These are phyloP conservation scores for Gibbula magus DNA, from an alignment of 2,888 invertebrate species.

Conservation along the genomic window DNA sequence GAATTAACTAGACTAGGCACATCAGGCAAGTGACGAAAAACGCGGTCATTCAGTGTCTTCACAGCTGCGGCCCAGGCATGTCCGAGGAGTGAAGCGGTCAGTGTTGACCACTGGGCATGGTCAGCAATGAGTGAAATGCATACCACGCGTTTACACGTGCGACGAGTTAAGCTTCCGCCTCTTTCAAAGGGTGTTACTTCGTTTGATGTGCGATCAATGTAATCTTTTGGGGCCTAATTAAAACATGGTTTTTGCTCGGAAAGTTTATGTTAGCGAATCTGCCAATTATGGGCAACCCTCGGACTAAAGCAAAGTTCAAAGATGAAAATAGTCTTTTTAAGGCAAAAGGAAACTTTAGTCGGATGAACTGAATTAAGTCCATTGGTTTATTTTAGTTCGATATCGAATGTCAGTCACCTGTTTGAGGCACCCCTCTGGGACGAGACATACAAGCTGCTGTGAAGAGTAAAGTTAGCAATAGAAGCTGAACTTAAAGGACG, in stretches of 20 bases:
- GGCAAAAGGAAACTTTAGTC: no score
- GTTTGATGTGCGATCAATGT: background rate
- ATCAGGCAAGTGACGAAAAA: background rate
- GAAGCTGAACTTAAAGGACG: no score
- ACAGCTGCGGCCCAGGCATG: background rate
- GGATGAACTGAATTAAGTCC: no score
- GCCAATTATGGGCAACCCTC: background rate
- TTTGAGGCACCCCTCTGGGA: no score
- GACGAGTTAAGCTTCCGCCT: background rate
- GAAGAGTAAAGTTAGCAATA: no score
- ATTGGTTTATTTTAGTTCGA: no score
- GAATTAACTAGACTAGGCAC: background rate
- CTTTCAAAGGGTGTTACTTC: background rate
- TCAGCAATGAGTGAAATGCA: background rate
- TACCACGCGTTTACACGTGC: background rate
- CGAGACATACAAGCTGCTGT: no score
- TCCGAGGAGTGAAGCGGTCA: background rate
- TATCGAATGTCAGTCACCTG: no score
- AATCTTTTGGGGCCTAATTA: background rate
- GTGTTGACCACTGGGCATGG: background rate
- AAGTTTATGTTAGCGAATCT: background rate
- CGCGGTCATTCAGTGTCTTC: background rate
- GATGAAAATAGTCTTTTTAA: no score
- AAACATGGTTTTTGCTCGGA: background rate
- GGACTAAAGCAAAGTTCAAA: no score